Base-by-base conservation (phyloP, 2,113 vertebrate species). In the Perccottus glenii region DNA sequence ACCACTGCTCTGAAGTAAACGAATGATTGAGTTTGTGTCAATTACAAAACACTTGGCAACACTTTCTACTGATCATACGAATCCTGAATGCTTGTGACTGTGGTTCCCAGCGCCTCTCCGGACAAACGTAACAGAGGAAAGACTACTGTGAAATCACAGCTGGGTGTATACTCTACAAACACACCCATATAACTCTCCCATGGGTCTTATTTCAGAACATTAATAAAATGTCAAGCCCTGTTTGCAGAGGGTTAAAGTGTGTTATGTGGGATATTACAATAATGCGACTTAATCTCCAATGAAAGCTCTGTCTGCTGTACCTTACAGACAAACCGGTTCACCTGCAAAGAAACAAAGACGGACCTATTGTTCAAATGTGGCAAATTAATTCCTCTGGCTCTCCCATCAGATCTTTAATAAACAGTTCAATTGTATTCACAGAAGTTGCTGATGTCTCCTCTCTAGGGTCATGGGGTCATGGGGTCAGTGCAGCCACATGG, bases 281-380 rank as follows among this genome's bases (percentile, higher is more conserved):
- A 69, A 77, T 57, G 67, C 63, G 38, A 60, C 60, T 60, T 55
- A 27, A 72, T 59, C 64, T 55, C 42, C 10, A 7, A 27, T 27
- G 19, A 27, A 60, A 61, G 58, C 69, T 36, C 58, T 15, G 43
- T 53, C 73, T 27, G 19, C 19, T 27, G 19, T 27, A 27, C 19
- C 19, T 45, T 35, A 60, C 65, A 51, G 27, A 62, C 65, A 60
- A 85, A 84, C 81, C 75, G 66, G 85, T 79, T 84, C 64, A 36
- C 44, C 65, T 36, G 48, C 78, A 65, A 79, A 78, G 51, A 73
- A 62, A 68, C 38, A 11, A 49, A 63, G 59, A 60, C 71, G 4
- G 48, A 4, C 4, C 69, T 43, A 60, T 78, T 81, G 75, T 85
- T 73, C 38, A 15, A 44, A n/a, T 2, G n/a, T 60, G 61, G 60